Conservation (phyloP, 2,797 vertebrate genomes). For the Hyperoplus immaculatus region DNA sequence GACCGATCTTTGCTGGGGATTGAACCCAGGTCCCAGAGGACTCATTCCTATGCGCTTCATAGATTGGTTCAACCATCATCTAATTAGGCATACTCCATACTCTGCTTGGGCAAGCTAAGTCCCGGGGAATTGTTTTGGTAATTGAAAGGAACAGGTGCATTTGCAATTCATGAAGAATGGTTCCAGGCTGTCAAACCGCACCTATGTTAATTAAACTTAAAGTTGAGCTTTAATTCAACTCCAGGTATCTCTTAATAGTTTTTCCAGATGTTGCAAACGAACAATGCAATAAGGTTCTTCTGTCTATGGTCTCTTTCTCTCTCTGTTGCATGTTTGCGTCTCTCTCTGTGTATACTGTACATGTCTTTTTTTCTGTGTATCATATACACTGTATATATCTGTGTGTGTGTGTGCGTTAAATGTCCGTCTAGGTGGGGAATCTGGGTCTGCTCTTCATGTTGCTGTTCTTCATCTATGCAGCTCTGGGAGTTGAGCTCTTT, state of each 20-base stretch:
- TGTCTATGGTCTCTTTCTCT: constrained; percentile 62
- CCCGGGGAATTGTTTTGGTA: constrained; percentile 24
- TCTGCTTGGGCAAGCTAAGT: constrained; percentile 7
- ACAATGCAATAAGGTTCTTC: constrained; percentile 47
- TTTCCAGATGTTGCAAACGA: constrained; percentile 36
- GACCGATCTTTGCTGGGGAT: constrained; percentile 44
- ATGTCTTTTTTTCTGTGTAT: constrained; percentile 74
- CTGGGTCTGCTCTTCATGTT: constrained; percentile 99
- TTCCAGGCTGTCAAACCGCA: constrained; percentile 31
- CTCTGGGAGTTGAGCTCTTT: constrained; percentile 98
- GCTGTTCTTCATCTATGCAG: constrained; percentile 99
- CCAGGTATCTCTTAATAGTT: constrained; percentile 25
- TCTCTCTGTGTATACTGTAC: constrained; percentile 64
- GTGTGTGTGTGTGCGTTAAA: constrained; percentile 70
- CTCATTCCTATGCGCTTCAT: constrained; percentile 27
- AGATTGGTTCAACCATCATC: constrained; percentile 47
- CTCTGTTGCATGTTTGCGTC: constrained; percentile 64
- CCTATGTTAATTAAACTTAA: constrained; percentile 17
- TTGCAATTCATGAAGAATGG: constrained; percentile 47
- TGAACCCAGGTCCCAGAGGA: constrained; percentile 39
- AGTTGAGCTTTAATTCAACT: constrained; percentile 32
- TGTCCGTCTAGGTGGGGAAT: constrained; percentile 94
- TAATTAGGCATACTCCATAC: constrained; percentile 40
- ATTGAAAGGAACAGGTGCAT: constrained; percentile 47
- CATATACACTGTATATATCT: constrained; percentile 73